Evolutionary conservation across 2,113 vertebrate genomes (phyloP).

Genomic region (Podilymbus podiceps): DNA sequence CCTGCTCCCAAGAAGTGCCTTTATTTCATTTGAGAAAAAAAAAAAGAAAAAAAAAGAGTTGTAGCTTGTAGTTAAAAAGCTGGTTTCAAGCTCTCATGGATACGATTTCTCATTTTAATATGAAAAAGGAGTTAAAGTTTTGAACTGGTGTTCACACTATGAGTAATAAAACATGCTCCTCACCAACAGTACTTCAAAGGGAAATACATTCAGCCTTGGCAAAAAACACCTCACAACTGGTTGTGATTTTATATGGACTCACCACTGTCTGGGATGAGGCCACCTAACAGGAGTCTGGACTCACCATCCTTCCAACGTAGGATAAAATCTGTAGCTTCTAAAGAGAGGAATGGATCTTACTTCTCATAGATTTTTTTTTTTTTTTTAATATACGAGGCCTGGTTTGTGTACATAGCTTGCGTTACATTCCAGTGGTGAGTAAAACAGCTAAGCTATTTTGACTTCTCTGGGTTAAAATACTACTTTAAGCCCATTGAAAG

Average conservation of each 20-base stretch:
- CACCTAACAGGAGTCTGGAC: constrained; percentile 20
- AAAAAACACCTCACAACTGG: not conserved
- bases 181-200: constrained; percentile 5
- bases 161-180: not conserved
- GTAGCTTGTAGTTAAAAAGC: not conserved
- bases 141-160: not conserved
- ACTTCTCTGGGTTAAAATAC: not conserved
- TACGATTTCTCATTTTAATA: not conserved
- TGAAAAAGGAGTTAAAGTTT: constrained; percentile 18
- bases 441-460: not conserved
- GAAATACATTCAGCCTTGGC: not conserved
- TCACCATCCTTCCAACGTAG: not conserved
- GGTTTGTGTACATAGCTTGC: not conserved
- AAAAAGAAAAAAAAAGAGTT: not conserved
- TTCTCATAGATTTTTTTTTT: not conserved
- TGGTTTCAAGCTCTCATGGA: not conserved
- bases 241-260: not conserved
- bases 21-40: not conserved
- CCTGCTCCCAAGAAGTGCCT: not conserved
- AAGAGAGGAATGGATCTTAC: not conserved
- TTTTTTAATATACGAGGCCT: not conserved
- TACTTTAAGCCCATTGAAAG: not conserved
- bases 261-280: constrained; percentile 4
- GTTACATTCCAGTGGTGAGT: not conserved
- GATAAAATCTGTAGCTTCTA: not conserved